Base-by-base conservation (phyloP, 2,888 invertebrate species). In the Bembecia ichneumoniformis region DNA sequence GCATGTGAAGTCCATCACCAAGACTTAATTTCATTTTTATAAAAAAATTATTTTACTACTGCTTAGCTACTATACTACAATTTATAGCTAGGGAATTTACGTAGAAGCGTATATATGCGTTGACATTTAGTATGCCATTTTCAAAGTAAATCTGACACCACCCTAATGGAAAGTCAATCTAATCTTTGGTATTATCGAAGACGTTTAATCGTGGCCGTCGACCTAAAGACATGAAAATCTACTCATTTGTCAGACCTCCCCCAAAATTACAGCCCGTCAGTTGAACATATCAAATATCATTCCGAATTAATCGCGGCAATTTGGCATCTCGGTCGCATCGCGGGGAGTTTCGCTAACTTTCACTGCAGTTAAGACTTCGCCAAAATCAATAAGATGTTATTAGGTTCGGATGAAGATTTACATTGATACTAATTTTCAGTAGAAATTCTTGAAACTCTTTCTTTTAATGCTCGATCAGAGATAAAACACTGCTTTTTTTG, bases 251-350 rank as follows among this genome's bases (percentile, higher is more conserved):
- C 79, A 74, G 72, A 58, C 60, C 67, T 74, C 75, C 76, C 82
- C 74, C 66, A 53, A 58, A 61, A 64, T 61, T 61, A 64, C 64
- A 58, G 61, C 60, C 68, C 66, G 70, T 75, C 77, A 75, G 76
- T 77, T 62, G 73, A 76, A 80, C 77, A 71, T 82, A 83, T 83
- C 82, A 81, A 82, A 82, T 82, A 77, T 82, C 82, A 81, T 73
- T 77, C 60, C 74, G 80, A 79, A 83, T 83, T 82, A 82, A 82
- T 83, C 79, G 76, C 63, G 63, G 64, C 62, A 68, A 64, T 64
- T 68, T 62, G 48, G 52, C 57, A 60, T 61, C 63, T 56, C 55
- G 55, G 54, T 54, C 47, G 48, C 51, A 44, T 47, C 51, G 35
- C 40, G 35, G 51, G 15, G 47, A 20, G 48, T 43, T 15, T 40